A percentile compares a stretch with the other conserved stretches of the same genome.
Evolutionary conservation across 53 echinoderm and acorn worm species (phyloP).

Genomic region (Apostichopus leukothele): DNA sequence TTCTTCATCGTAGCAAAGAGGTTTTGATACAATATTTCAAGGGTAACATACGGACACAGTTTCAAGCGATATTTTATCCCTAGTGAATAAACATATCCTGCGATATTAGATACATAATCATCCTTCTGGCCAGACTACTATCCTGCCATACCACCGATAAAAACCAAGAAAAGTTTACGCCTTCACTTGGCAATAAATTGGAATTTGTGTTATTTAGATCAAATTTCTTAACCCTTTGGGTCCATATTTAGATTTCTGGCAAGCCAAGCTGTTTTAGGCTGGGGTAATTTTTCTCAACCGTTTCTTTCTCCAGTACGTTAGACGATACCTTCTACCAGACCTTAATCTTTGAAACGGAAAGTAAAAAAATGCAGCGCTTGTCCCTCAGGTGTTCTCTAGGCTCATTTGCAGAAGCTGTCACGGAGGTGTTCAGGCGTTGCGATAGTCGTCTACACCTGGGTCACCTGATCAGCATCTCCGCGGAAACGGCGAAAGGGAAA

Average conservation of each 20-base stretch:
- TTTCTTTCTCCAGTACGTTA: slow-evolving; percentile 22
- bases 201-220: slow-evolving; percentile 48
- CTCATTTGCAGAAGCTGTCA: slow-evolving; percentile 41
- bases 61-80: slow-evolving; percentile 23
- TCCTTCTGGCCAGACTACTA: slow-evolving; percentile 21
- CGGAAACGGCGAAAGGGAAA: slow-evolving; percentile 18
- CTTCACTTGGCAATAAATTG: slow-evolving; percentile 42
- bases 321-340: slow-evolving; percentile 37
- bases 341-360: slow-evolving; percentile 18
- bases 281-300: slow-evolving; percentile 23
- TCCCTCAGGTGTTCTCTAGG: slow-evolving; percentile 45
- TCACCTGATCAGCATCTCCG: slow-evolving; percentile 34
- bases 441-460: slow-evolving; percentile 48
- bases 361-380: slow-evolving; percentile 21
- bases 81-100: background rate
- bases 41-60: slow-evolving; percentile 16
- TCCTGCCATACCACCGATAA: background rate
- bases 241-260: slow-evolving; percentile 13
- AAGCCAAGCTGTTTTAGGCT: slow-evolving; percentile 23
- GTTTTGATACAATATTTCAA: slow-evolving; percentile 14
- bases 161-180: slow-evolving; percentile 14
- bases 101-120: slow-evolving; percentile 12
- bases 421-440: slow-evolving; percentile 47
- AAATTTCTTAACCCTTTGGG: slow-evolving; percentile 38
- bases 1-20: background rate